Conservation (phyloP, 2,113 vertebrate species). For the Phocoena sinus region DNA sequence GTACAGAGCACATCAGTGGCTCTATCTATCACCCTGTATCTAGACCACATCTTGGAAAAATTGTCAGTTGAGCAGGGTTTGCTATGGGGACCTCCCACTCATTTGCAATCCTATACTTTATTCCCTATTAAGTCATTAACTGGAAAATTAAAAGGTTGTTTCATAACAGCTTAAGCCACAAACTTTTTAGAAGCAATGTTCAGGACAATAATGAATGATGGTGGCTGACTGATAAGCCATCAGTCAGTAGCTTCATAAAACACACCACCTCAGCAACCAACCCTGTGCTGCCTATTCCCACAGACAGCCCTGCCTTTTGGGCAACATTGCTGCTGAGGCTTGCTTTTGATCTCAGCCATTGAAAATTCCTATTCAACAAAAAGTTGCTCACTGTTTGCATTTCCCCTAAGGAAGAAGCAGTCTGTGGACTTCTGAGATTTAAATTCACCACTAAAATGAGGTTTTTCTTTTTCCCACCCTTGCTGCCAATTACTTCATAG, state of each 20-base stretch:
- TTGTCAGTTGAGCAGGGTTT: background rate
- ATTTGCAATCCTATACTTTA: background rate
- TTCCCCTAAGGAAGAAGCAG: conserved; percentile 28
- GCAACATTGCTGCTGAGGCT: background rate
- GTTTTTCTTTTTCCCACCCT: conserved; percentile 53
- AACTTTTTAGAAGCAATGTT: background rate
- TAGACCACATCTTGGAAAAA: background rate
- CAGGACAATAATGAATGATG: background rate
- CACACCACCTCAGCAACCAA: background rate
- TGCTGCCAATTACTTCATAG: conserved; percentile 51
- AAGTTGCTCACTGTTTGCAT: conserved; percentile 30
- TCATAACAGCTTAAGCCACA: background rate
- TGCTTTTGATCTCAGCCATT: background rate
- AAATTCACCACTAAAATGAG: conserved; percentile 51
- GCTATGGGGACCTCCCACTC: background rate
- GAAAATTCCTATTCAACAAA: conserved; percentile 21
- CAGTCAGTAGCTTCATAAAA: background rate
- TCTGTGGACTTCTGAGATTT: conserved; percentile 25
- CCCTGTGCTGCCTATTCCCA: background rate
- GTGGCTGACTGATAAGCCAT: background rate
- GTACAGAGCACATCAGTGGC: background rate
- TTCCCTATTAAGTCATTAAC: background rate
- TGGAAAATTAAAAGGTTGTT: background rate
- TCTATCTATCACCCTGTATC: background rate
- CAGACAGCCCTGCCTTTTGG: background rate